Evolutionary conservation across 2,113 vertebrate species (phyloP).

Genomic region (Aptenodytes forsteri): DNA sequence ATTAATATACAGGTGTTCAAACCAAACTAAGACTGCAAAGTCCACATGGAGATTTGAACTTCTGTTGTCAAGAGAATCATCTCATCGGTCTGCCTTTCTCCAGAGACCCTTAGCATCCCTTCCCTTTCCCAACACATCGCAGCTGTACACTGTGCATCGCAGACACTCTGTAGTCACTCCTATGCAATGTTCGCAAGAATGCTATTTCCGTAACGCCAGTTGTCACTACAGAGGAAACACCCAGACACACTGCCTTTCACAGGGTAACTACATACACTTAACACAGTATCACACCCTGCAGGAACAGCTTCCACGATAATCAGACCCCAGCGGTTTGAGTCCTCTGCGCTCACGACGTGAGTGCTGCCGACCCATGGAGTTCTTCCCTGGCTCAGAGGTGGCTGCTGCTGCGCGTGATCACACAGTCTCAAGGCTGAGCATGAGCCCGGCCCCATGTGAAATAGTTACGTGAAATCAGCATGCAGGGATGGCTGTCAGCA

Average conservation of each 20-base stretch:
- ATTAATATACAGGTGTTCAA: background rate
- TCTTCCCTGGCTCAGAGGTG: background rate
- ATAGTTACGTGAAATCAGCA: background rate
- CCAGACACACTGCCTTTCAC: background rate
- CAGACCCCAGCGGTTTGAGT: fast-evolving
- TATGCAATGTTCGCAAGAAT: background rate
- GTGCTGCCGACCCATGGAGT: background rate
- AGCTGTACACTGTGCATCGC: background rate
- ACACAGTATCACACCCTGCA: background rate
- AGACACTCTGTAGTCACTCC: background rate
- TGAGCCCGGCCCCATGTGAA: fast-evolving
- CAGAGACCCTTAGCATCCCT: background rate
- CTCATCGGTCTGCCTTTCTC: background rate
- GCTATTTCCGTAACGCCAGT: too few relatives aligned
- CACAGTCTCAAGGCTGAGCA: background rate
- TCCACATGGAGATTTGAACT: background rate
- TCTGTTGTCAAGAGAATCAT: background rate
- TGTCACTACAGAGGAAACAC: background rate
- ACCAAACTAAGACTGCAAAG: background rate
- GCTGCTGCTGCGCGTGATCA: fast-evolving
- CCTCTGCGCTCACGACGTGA: fast-evolving
- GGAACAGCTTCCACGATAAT: background rate
- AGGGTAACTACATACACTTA: too few relatives aligned
- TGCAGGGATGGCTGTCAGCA: background rate
- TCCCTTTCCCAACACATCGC: background rate